phyloP scores from a whole-genome alignment of 2,113 vertebrate genomes.

The Stegostoma tigrinum region DNA sequence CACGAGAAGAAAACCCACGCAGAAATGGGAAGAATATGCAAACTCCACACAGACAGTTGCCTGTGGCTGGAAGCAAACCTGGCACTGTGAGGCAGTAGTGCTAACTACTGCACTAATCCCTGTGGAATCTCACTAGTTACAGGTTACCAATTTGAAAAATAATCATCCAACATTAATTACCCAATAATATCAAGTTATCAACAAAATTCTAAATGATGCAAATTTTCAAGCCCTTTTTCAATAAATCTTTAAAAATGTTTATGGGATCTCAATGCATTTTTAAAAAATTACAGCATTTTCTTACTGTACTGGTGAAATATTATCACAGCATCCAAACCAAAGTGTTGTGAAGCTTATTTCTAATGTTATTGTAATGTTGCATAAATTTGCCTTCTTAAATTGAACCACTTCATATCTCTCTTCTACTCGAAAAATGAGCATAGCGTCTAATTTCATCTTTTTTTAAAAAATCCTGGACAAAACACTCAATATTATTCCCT shows the following conservation, averaged over 20 bases:
- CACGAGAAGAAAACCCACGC: no score
- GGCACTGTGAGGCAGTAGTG: no score
- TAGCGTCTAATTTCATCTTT: background rate
- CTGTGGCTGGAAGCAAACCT: no score
- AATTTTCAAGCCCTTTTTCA: background rate
- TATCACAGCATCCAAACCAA: background rate
- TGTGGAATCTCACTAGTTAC: no score
- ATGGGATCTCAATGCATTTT: background rate
- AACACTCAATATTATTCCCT: background rate
- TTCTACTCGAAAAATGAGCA: background rate
- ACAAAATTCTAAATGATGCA: background rate
- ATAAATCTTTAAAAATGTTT: background rate
- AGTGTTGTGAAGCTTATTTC: background rate
- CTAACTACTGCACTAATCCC: no score
- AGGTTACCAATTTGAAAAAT: no score
- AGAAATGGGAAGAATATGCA: no score
- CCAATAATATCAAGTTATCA: no score
- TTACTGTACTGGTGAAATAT: background rate
- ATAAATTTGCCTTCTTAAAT: background rate
- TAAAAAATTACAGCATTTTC: background rate
- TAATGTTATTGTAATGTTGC: background rate
- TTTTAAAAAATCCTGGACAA: background rate
- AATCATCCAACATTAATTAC: no score
- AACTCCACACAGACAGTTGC: no score
- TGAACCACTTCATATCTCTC: background rate